Percentiles rank a stretch among this genome's conserved stretches.
These are phyloP conservation scores for Anhinga anhinga DNA, from an alignment of 2,113 vertebrate genomes.

Conservation along the genomic window DNA sequence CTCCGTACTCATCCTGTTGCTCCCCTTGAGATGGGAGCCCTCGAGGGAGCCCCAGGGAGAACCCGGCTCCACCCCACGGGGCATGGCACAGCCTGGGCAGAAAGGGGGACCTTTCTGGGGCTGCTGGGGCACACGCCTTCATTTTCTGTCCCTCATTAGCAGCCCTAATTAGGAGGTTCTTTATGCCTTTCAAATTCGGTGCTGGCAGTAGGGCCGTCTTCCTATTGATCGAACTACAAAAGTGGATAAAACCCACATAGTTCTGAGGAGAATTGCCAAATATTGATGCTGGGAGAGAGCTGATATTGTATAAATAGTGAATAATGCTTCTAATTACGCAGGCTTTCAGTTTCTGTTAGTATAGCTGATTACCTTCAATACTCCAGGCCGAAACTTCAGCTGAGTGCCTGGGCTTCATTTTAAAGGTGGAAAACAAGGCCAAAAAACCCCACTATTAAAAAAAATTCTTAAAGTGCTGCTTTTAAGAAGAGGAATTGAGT, in stretches of 20 bases:
- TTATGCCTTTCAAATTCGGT: neutral
- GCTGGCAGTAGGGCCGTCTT: neutral
- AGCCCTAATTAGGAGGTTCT: neutral
- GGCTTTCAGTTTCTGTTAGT: neutral
- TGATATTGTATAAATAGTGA: neutral
- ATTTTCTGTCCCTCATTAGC: neutral
- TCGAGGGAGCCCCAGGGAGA: no score
- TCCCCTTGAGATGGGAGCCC: neutral
- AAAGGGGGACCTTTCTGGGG: neutral
- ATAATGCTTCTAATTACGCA: neutral
- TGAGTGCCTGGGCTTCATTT: neutral
- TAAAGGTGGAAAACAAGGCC: neutral
- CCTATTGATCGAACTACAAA: neutral
- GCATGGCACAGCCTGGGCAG: fast-evolving
- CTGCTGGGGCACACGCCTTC: neutral
- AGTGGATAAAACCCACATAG: neutral
- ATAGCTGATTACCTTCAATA: neutral
- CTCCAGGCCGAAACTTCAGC: neutral
- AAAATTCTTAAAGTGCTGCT: neutral
- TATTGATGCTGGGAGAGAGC: neutral
- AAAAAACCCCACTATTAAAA: neutral
- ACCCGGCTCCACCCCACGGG: fast-evolving
- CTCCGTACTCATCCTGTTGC: neutral
- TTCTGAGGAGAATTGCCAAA: neutral
- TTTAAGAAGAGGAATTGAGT: neutral